A percentile compares a stretch with the other conserved stretches of the same genome.
Evolutionary conservation across 2,113 vertebrate genomes (phyloP).

Genomic region (Pangasianodon hypophthalmus): DNA sequence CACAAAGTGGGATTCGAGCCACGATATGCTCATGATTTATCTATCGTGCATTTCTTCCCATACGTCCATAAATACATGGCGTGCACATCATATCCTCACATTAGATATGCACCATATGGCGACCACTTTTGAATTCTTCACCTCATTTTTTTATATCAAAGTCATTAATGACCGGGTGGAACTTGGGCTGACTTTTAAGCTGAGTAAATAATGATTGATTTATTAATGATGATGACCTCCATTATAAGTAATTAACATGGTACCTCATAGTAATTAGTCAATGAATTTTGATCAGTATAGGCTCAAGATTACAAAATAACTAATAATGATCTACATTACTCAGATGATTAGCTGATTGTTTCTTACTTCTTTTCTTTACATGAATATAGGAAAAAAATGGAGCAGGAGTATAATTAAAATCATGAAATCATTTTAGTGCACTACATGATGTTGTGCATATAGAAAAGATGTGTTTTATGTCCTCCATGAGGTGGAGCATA

Average conservation of each 20-base stretch:
- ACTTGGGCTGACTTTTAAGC: constrained; percentile 73
- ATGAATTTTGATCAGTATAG: constrained; percentile 75
- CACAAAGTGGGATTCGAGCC: constrained; percentile 52
- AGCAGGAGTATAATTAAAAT: constrained; percentile 18
- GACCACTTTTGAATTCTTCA: constrained; percentile 60
- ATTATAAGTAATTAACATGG: constrained; percentile 78
- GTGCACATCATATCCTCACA: constrained; percentile 57
- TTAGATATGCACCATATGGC: constrained; percentile 68
- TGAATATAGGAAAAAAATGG: background rate
- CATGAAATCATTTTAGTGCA: background rate
- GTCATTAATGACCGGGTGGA: constrained; percentile 71
- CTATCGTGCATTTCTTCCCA: constrained; percentile 46
- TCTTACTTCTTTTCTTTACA: background rate
- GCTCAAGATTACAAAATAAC: constrained; percentile 76
- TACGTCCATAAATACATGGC: constrained; percentile 63
- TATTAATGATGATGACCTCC: constrained; percentile 77
- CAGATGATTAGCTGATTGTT: constrained; percentile 57
- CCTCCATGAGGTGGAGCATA: constrained; percentile 20
- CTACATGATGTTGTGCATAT: constrained; percentile 16
- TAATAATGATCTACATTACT: constrained; percentile 61
- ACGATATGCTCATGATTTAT: constrained; percentile 60
- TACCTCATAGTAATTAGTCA: constrained; percentile 78
- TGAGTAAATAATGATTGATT: constrained; percentile 79
- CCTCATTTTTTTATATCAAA: constrained; percentile 51
- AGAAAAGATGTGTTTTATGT: constrained; percentile 38